Conservation (phyloP, 2,888 invertebrate genomes). For the Nemapogon koenigi region DNA sequence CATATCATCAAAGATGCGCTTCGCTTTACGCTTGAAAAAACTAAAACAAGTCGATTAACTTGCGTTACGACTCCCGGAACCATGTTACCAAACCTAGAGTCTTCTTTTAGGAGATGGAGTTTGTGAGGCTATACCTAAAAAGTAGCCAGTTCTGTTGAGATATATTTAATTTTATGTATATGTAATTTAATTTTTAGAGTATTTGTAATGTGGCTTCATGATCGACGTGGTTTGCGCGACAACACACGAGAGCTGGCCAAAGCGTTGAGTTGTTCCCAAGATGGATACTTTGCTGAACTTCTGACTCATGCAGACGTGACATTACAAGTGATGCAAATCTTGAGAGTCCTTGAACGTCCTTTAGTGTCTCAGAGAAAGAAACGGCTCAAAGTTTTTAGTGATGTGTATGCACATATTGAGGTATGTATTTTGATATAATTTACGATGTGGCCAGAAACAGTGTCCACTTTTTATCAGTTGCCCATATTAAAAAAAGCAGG, state of each 20-base stretch:
- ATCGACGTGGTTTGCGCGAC: conserved; percentile 41
- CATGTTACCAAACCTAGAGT: background rate
- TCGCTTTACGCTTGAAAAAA: too few species aligned
- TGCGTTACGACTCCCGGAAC: too few species aligned
- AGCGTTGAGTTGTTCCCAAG: conserved; percentile 36
- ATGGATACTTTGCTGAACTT: conserved; percentile 47
- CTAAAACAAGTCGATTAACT: too few species aligned
- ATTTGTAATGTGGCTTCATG: conserved; percentile 51
- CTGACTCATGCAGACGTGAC: conserved; percentile 44
- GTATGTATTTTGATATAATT: too few species aligned
- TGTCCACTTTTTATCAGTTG: too few species aligned
- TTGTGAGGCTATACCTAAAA: too few species aligned
- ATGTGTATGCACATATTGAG: conserved; percentile 50
- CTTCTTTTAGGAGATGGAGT: background rate
- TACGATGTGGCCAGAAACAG: too few species aligned
- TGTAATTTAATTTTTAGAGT: conserved; percentile 23
- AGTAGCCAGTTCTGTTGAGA: too few species aligned
- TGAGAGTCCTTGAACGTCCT: conserved; percentile 44
- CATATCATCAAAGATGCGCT: too few species aligned
- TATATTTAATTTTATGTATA: too few species aligned
- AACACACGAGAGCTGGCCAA: conserved; percentile 32
- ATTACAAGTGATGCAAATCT: conserved; percentile 35
- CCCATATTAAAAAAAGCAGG: too few species aligned
- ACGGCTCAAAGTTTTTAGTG: conserved; percentile 38
- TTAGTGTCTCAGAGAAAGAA: conserved; percentile 39